Percentiles rank a stretch among this genome's conserved stretches.
Evolutionary conservation across 1,140 invertebrate species (phyloP).

Genomic region (Ceratoteleas bidentatus): DNA sequence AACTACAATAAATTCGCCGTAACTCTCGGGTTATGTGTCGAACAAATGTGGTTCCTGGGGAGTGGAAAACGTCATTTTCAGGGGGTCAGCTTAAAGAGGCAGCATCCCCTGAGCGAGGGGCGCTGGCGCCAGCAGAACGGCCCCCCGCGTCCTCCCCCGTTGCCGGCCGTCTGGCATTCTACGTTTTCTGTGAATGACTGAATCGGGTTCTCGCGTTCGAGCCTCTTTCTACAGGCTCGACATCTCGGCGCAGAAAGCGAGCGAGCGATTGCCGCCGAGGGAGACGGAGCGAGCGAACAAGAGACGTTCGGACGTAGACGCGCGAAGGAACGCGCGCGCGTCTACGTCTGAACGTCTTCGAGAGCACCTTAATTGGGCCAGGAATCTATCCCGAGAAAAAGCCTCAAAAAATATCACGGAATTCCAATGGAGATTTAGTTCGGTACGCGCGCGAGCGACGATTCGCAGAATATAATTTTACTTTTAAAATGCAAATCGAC

Average conservation of each 20-base stretch:
- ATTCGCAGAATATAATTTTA: conserved; percentile 66
- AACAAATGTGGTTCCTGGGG: neutral
- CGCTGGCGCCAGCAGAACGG: conserved; percentile 64
- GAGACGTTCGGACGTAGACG: conserved; percentile 57
- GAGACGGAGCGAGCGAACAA: conserved; percentile 6
- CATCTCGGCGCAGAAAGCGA: conserved; percentile 21
- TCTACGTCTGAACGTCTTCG: conserved; percentile 22
- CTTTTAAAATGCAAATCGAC: conserved; percentile 65
- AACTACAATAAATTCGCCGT: too few relatives aligned
- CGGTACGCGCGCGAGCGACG: conserved; percentile 42
- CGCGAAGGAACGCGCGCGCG: conserved; percentile 70
- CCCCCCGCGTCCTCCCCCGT: conserved; percentile 41
- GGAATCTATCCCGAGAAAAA: conserved; percentile 75
- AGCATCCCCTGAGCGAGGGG: conserved; percentile 64
- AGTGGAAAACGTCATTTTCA: conserved; percentile 32
- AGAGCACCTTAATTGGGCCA: conserved; percentile 75
- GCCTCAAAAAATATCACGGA: conserved; percentile 65
- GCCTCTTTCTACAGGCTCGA: conserved; percentile 53
- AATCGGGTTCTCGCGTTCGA: conserved; percentile 59
- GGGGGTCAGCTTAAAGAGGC: conserved; percentile 51
- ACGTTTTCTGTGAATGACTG: conserved; percentile 80
- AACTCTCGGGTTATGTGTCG: too few relatives aligned
- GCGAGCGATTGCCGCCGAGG: conserved; percentile 23
- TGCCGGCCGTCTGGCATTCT: conserved; percentile 64
- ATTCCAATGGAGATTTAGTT: conserved; percentile 66